Percentiles rank a stretch among this genome's conserved stretches.
phyloP scores from a whole-genome alignment of 2,888 invertebrate genomes.

The Zelleria hepariella region DNA sequence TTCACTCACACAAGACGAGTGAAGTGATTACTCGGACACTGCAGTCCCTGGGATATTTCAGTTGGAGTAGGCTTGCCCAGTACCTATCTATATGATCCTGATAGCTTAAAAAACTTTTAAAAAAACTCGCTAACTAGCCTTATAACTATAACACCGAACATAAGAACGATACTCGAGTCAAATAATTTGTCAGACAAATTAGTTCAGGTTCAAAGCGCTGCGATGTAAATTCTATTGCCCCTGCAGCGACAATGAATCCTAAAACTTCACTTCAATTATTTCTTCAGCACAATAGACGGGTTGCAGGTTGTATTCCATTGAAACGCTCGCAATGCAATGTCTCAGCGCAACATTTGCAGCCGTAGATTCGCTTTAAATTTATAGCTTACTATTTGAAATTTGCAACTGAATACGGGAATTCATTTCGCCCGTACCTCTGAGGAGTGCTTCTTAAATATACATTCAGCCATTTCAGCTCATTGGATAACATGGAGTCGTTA shows the following conservation, averaged over 20 bases:
- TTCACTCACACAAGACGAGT: too few relatives aligned
- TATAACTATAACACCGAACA: too few relatives aligned
- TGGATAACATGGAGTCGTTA: constrained; percentile 11
- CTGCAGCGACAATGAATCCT: background rate
- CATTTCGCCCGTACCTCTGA: constrained; percentile 16
- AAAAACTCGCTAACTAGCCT: too few relatives aligned
- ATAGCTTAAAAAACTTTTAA: too few relatives aligned
- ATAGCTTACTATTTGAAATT: constrained; percentile 35
- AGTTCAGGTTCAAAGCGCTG: background rate
- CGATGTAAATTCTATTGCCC: background rate
- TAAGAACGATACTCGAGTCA: background rate
- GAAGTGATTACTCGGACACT: too few relatives aligned
- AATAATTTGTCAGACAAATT: background rate
- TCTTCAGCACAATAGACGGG: background rate
- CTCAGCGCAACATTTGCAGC: background rate
- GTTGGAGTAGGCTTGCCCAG: too few relatives aligned
- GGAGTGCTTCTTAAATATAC: constrained; percentile 26
- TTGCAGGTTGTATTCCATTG: background rate
- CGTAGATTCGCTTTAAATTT: constrained; percentile 33
- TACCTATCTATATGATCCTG: too few relatives aligned
- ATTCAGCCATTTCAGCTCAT: constrained; percentile 26
- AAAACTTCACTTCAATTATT: background rate
- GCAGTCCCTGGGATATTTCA: too few relatives aligned
- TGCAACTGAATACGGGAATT: constrained; percentile 30
- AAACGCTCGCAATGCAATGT: background rate